Evolutionary conservation across 2,888 invertebrate species (phyloP).

Genomic region (Euspilapteryx auroguttella): DNA sequence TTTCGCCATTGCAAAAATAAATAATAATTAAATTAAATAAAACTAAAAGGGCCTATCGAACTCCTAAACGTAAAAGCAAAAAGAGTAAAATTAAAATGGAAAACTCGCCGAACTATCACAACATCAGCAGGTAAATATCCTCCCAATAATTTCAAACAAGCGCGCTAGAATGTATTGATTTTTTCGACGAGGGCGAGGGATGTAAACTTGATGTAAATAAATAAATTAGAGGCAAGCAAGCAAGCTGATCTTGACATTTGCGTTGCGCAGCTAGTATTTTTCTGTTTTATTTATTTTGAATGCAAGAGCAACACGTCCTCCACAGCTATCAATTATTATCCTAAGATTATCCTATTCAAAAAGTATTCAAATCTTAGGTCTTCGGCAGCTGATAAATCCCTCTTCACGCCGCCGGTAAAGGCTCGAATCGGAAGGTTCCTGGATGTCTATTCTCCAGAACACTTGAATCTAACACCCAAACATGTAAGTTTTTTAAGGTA

Average conservation of each 20-base stretch:
- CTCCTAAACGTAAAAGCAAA: no score
- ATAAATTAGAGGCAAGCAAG: slow-evolving; percentile 56
- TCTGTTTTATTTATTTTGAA: no score
- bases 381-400: slow-evolving; percentile 19
- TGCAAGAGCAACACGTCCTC: no score
- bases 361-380: no score
- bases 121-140: slow-evolving; percentile 22
- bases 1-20: no score
- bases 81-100: no score
- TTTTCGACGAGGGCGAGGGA: slow-evolving; percentile 46
- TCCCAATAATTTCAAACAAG: slow-evolving; percentile 32
- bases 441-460: slow-evolving; percentile 50
- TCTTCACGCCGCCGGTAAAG: slow-evolving; percentile 31
- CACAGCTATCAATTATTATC: no score
- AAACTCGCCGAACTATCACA: slow-evolving; percentile 13
- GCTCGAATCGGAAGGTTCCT: slow-evolving; percentile 39
- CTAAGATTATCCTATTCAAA: no score
- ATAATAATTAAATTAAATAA: no score
- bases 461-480: slow-evolving; percentile 46
- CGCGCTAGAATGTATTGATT: slow-evolving; percentile 56
- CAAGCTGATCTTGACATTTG: slow-evolving; percentile 22
- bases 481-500: no score
- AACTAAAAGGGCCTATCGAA: no score
- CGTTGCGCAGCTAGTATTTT: no score
- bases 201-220: slow-evolving; percentile 52